phyloP scores from a whole-genome alignment of 64 coral and sea anemone genomes.

The Pachyseris speciosa region DNA sequence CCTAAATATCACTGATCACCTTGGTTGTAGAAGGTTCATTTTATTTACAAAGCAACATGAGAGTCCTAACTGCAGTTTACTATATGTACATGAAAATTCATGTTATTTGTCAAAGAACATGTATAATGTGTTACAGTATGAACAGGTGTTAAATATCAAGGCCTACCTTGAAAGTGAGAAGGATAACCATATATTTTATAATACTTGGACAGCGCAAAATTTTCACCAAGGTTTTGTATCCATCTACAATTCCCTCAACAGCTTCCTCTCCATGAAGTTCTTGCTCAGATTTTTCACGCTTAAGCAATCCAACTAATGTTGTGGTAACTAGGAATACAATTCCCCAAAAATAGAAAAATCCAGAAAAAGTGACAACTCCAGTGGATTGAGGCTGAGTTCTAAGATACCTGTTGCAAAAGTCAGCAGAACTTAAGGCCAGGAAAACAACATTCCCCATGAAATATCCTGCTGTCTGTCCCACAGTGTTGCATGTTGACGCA shows the following conservation, averaged over 20 bases:
- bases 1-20: too few species aligned
- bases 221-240: slow-evolving; percentile 83
- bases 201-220: slow-evolving; percentile 84
- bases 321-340: slow-evolving; percentile 89
- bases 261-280: slow-evolving; percentile 65
- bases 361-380: slow-evolving; percentile 81
- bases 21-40: too few species aligned
- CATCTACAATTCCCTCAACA: slow-evolving; percentile 77
- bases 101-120: too few species aligned
- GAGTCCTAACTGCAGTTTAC: too few species aligned
- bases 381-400: slow-evolving; percentile 66
- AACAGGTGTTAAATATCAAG: background rate
- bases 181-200: slow-evolving; percentile 68
- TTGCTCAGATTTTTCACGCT: slow-evolving; percentile 78
- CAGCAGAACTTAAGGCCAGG: slow-evolving; percentile 88
- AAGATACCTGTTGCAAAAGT: slow-evolving; percentile 91
- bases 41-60: too few species aligned
- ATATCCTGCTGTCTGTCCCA: slow-evolving; percentile 95
- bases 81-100: too few species aligned
- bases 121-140: too few species aligned
- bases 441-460: slow-evolving; percentile 98
- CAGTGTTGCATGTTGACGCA: slow-evolving; percentile 95
- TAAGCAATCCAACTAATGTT: slow-evolving; percentile 91
- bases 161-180: slow-evolving; percentile 93
- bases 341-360: slow-evolving; percentile 94